These are phyloP conservation scores for Cordilura impudica DNA, from an alignment of 2,888 invertebrate species.

Conservation along the genomic window DNA sequence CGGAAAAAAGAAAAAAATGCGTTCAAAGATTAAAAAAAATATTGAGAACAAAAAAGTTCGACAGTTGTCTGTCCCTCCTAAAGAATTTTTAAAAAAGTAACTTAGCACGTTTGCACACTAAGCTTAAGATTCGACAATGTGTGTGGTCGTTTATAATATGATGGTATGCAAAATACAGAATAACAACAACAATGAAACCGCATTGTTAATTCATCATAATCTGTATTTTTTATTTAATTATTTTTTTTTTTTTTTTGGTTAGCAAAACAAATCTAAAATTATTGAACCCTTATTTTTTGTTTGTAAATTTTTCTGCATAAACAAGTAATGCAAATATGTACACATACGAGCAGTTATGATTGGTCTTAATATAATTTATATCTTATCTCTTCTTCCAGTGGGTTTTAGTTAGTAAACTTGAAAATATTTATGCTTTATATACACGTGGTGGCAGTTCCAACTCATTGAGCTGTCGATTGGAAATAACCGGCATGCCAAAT, in stretches of 20 bases:
- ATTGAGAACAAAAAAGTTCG: no score
- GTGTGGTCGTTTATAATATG: background rate
- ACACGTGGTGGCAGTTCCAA: conserved; percentile 79
- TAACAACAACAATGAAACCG: no score
- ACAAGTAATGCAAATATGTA: background rate
- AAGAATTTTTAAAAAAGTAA: no score
- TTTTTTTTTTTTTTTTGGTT: conserved; percentile 10
- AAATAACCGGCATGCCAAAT: conserved; percentile 80
- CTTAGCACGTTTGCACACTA: no score
- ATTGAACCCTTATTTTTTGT: background rate
- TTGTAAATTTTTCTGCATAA: background rate
- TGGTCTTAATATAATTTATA: no score
- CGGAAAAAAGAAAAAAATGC: no score
- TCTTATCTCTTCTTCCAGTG: conserved; percentile 79
- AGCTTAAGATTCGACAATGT: no score
- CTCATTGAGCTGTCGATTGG: conserved; percentile 85
- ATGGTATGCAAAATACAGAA: no score
- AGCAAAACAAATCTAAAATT: background rate
- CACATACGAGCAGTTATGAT: background rate
- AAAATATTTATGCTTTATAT: conserved; percentile 90
- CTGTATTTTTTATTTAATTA: no score
- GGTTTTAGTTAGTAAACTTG: conserved; percentile 87
- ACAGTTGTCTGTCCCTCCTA: no score
- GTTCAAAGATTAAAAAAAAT: no score
- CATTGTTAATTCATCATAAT: no score